Evolutionary conservation across 2,113 vertebrate species (phyloP), one percentile per base, ranked within the genome.

Genomic region (Anoura caudifer): DNA sequence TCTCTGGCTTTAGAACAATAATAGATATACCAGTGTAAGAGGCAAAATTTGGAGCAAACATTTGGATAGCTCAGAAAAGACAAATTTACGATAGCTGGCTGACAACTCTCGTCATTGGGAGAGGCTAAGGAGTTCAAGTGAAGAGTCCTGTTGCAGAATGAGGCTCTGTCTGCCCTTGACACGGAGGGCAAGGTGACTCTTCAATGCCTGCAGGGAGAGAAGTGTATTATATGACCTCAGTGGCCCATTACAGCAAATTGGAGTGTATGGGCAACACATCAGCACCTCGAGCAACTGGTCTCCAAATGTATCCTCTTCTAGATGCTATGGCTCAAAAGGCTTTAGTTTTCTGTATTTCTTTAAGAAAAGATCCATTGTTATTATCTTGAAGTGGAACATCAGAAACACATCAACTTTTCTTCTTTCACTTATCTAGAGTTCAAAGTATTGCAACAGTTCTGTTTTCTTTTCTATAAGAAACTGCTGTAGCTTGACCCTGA

Each of bases 311-410:
- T 84, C 80, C 95, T 97, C 88, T 84, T 97, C 65, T 59, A 26
- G 80, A 45, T 4, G 16, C 92, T 90, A 72, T 54, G 72, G 26
- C 36, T 87, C 59, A 20, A 81, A 94, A 76, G 95, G n/a, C 22
- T 67, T 69, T 31, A 36, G 59, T 75, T 97, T 92, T 90, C 90
- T 70, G 75, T 41, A 43, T n/a, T 82, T 67, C 93, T 65, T 93
- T 93, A 96, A 96, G 96, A 97, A 87, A 91, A 97, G 63, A 95
- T 92, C 45, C 87, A 54, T 69, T 97, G 97, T 97, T 97, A 98
- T 97, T 97, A 95, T 90, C 67, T 79, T 87, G 47, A 89, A 97
- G 36, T 6, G 33, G 33, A 88, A 96, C 90, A 97, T 95, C 52
- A 97, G 87, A 97, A 97, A 97, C 67, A 87, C 87, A 73, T 72